phyloP scores from a whole-genome alignment of 2,888 invertebrate species.

The Agapostemon virescens region DNA sequence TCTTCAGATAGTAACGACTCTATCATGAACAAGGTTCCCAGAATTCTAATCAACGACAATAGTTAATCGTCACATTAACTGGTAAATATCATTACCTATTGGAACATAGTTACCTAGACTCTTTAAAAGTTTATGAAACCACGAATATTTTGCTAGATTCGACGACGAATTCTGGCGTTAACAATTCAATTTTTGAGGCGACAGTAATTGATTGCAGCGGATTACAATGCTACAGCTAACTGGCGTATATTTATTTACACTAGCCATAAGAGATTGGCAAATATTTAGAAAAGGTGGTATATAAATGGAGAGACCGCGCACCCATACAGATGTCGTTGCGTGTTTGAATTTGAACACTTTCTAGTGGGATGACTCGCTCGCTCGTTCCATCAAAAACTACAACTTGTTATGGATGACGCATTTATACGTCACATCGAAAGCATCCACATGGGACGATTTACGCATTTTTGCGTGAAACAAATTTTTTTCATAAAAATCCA shows the following conservation, averaged over 20 bases:
- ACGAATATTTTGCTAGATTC: background rate
- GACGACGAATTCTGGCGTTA: background rate
- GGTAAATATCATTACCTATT: background rate
- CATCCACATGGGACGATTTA: background rate
- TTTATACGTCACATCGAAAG: background rate
- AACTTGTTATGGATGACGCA: background rate
- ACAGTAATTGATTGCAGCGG: background rate
- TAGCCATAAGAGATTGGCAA: slow-evolving; percentile 1
- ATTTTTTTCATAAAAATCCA: too few species aligned
- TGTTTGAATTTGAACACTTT: background rate
- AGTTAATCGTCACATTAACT: background rate
- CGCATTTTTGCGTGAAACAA: too few species aligned
- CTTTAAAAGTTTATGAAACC: background rate
- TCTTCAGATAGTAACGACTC: background rate
- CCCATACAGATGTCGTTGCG: background rate
- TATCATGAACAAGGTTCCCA: background rate
- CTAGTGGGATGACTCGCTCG: background rate
- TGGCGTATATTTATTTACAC: slow-evolving; percentile 8
- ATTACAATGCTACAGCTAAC: background rate
- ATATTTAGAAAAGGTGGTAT: slow-evolving; percentile 8
- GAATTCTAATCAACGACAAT: background rate
- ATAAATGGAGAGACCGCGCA: background rate
- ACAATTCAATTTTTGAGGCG: slow-evolving; percentile 3
- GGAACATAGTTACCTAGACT: background rate
- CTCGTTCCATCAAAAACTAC: background rate